Evolutionary conservation across 2,113 vertebrate genomes (phyloP).

Genomic region (Junco hyemalis): DNA sequence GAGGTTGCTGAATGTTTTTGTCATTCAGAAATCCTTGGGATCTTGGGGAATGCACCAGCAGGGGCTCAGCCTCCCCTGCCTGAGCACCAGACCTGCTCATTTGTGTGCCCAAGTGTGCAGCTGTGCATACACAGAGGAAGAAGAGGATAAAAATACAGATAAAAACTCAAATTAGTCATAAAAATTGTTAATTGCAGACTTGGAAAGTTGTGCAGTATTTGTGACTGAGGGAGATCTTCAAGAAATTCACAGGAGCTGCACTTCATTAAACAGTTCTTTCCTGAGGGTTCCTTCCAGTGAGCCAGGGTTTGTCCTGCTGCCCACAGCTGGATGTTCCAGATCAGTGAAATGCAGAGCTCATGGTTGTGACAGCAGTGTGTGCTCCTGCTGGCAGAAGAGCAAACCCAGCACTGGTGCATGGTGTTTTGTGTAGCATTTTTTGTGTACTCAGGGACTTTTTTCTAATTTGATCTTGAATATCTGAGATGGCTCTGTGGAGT

Average conservation of each 20-base stretch:
- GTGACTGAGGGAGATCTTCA: not conserved
- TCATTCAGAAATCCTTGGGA: not conserved
- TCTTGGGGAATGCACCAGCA: rapidly evolving
- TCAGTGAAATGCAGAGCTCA: not conserved
- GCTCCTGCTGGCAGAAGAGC: not conserved
- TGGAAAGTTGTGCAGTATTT: not conserved
- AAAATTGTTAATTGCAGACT: not conserved
- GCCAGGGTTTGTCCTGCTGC: not conserved
- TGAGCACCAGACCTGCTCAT: not conserved
- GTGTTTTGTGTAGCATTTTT: not conserved
- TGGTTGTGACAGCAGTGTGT: not conserved
- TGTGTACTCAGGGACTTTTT: not conserved
- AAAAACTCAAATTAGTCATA: not conserved
- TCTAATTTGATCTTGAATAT: not conserved
- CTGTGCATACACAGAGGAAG: rapidly evolving
- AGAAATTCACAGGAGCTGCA: not conserved
- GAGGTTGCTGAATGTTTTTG: not conserved
- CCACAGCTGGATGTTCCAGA: not conserved
- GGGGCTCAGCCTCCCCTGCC: not conserved
- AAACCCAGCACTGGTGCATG: not conserved
- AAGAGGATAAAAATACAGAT: not conserved
- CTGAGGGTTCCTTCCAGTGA: not conserved
- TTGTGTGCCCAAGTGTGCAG: not conserved
- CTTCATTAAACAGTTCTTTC: not conserved
- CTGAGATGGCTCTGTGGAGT: not conserved